Percentiles rank a stretch among this genome's conserved stretches.
Evolutionary conservation across 1,140 invertebrate species (phyloP).

Genomic region (Drosophila erecta): DNA sequence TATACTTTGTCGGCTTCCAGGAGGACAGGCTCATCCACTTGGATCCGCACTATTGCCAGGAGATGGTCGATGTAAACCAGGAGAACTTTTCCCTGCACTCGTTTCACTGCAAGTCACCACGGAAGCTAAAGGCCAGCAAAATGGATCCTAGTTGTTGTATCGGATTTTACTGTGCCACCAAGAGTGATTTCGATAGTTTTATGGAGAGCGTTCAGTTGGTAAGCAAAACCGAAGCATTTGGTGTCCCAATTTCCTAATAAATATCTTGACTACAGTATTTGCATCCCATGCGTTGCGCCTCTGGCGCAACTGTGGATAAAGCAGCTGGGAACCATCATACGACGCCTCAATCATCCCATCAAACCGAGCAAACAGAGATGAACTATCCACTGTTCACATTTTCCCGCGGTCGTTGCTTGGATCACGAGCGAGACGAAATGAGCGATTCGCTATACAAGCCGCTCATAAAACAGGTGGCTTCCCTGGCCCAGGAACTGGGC

Average conservation of each 20-base stretch:
- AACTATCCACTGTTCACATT: conserved; percentile 94
- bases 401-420: conserved; percentile 88
- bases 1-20: conserved; percentile 96
- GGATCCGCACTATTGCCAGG: conserved; percentile 97
- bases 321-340: conserved; percentile 5
- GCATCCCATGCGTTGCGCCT: conserved; percentile 86
- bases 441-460: conserved; percentile 85
- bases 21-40: conserved; percentile 96
- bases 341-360: conserved; percentile 22
- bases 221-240: conserved; percentile 35
- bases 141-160: conserved; percentile 97
- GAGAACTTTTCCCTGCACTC: conserved; percentile 89
- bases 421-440: conserved; percentile 85
- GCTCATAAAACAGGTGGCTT: conserved; percentile 86
- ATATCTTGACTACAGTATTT: conserved; percentile 84
- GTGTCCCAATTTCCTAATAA: background rate
- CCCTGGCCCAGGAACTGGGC: conserved; percentile 84
- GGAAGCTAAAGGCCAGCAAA: conserved; percentile 93
- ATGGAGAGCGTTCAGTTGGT: conserved; percentile 89
- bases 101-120: conserved; percentile 94
- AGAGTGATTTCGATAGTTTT: conserved; percentile 92
- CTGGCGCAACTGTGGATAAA: conserved; percentile 64
- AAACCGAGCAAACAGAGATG: conserved; percentile 84
- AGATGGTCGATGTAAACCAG: conserved; percentile 92
- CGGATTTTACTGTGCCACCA: conserved; percentile 93